These are phyloP conservation scores for Rafetus swinhoei DNA, from an alignment of 2,113 vertebrate species.

Conservation along the genomic window DNA sequence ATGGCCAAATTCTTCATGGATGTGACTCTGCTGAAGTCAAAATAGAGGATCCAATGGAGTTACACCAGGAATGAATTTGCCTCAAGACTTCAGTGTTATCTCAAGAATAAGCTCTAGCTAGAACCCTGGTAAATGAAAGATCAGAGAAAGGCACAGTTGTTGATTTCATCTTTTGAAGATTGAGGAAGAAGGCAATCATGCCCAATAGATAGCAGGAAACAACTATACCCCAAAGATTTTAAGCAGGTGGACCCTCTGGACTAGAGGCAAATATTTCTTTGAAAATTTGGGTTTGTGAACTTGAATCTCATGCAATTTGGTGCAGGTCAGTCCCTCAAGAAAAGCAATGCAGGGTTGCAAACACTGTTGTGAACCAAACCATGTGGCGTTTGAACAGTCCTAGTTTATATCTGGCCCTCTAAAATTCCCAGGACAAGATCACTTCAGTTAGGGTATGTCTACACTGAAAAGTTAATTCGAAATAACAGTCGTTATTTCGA, in stretches of 20 bases:
- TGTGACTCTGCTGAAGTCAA: background rate
- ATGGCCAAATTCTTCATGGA: background rate
- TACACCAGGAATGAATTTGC: background rate
- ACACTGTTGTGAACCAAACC: background rate
- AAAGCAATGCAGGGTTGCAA: slow-evolving; percentile 1
- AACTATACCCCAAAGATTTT: background rate
- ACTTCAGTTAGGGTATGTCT: background rate
- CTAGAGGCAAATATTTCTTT: background rate
- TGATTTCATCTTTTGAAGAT: background rate
- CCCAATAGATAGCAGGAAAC: background rate
- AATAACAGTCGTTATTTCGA: too few species aligned
- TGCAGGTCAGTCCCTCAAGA: background rate
- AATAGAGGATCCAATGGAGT: background rate
- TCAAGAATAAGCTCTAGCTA: background rate
- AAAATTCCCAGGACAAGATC: background rate
- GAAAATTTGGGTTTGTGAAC: background rate
- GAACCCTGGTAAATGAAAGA: background rate
- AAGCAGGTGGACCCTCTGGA: background rate
- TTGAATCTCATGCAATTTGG: background rate
- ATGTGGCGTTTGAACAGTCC: background rate
- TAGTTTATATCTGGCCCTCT: background rate
- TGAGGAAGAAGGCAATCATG: background rate
- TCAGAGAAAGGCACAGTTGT: slow-evolving; percentile 1
- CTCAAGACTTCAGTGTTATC: rapidly evolving
- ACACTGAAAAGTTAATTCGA: too few species aligned